Conservation (phyloP, 2,113 vertebrate genomes). For the Elachura formosa region DNA sequence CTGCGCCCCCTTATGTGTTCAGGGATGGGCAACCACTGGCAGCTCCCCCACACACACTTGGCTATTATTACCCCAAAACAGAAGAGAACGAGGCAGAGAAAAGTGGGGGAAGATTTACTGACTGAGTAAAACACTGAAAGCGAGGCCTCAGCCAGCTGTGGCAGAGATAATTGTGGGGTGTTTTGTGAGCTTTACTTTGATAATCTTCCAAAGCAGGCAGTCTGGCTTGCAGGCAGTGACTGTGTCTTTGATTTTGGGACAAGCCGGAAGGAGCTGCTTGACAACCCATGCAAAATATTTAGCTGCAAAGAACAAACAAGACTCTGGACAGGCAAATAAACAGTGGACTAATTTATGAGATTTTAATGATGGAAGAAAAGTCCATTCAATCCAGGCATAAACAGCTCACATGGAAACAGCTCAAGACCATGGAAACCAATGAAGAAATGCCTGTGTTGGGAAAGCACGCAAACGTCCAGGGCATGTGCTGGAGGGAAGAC, state of each 20-base stretch:
- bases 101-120: not conserved
- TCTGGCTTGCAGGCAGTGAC: not conserved
- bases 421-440: not conserved
- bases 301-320: constrained; percentile 33
- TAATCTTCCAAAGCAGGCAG: not conserved
- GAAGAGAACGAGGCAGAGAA: not conserved
- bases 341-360: not conserved
- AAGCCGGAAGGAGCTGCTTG: constrained; percentile 38
- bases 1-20: not conserved
- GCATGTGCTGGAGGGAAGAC: not conserved
- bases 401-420: constrained; percentile 1
- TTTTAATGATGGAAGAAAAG: constrained; percentile 31
- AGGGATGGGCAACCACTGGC: not conserved
- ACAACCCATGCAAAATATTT: constrained; percentile 53
- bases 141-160: not conserved
- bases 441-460: not conserved
- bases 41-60: not conserved
- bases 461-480: fast-evolving
- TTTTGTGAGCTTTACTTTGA: not conserved
- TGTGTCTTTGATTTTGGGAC: not conserved
- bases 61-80: not conserved
- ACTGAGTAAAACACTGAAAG: not conserved
- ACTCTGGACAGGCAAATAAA: constrained; percentile 35
- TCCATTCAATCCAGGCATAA: not conserved
- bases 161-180: not conserved